These are phyloP conservation scores for Piliocolobus tephrosceles DNA, from an alignment of 2,113 vertebrate species.

Conservation along the genomic window DNA sequence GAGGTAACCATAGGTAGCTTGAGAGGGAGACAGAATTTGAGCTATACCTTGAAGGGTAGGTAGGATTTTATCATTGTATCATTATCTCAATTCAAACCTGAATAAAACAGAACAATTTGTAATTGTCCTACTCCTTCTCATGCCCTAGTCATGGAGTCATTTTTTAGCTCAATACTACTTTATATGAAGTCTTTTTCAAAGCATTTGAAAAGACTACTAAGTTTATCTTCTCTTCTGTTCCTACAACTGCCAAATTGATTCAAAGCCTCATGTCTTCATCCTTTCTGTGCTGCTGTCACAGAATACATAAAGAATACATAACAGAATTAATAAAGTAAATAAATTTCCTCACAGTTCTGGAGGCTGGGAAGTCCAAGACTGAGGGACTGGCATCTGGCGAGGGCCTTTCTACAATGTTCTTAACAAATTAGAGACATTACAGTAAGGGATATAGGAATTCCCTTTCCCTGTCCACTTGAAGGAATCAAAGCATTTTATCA, in stretches of 20 bases:
- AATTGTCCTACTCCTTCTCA: background rate
- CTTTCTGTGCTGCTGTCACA: background rate
- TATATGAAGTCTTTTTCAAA: background rate
- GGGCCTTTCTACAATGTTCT: slow-evolving; percentile 78
- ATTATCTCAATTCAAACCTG: background rate
- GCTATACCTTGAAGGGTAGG: background rate
- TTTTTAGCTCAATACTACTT: background rate
- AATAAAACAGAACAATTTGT: background rate
- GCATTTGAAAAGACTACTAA: background rate
- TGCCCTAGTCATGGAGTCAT: too few species aligned
- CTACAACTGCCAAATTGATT: background rate
- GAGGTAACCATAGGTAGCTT: background rate
- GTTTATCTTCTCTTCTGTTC: background rate
- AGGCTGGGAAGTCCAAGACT: background rate
- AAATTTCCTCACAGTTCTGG: background rate
- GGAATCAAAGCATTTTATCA: slow-evolving; percentile 80
- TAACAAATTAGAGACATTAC: slow-evolving; percentile 83
- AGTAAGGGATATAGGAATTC: slow-evolving; percentile 80
- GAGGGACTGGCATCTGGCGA: background rate
- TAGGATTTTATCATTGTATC: background rate
- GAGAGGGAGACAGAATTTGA: background rate
- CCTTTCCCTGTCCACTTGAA: slow-evolving; percentile 76
- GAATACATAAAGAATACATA: background rate
- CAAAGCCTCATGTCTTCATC: background rate
- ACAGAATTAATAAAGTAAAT: background rate